Evolutionary conservation across 2,888 invertebrate genomes (phyloP), one percentile per base, ranked within the genome.

Genomic region (Arrhopalites spinosus): DNA sequence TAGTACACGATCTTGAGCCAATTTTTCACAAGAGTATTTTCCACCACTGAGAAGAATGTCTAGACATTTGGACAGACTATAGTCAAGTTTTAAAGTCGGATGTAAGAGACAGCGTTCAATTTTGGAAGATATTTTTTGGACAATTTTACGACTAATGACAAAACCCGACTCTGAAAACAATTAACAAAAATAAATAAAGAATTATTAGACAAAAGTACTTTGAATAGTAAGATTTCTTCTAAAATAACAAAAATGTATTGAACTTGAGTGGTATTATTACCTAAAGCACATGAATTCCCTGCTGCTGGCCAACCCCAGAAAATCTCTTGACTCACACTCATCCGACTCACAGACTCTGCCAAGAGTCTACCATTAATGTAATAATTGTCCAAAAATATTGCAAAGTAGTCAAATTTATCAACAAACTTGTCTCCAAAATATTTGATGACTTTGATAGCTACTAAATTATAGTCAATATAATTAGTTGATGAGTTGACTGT

Each of bases 401-500:
- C 92, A 87, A 96, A 97, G 87, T 93, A 98, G 86, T 98, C 96
- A 86, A 92, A 98, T 83, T 93, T 93, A 83, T 96, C 92, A 47
- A 93, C 87, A 86, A 92, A 95, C 85, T 94, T 94, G 83, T 96
- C 95, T 0, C 91, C 91, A 15, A 97, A 90, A 85, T 96, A 96
- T 85, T 95, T 95, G 63, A 97, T 88, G 25, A 93, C 91, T 84
- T 95, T 75, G 1, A 75, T 47, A 11, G 73, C 75, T 30, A 75
- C 67, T 29, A 56, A 29, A 50, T 69, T 53, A 17, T 53, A 29
- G 25, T 69, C n/a, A 30, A 1, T 27, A 20, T 17, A 29, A n/a
- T 27, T 13, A 25, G 25, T 25, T 27, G 5, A 27, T 7, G 29
- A 15, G n/a, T 13, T 53, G 3, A n/a, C 3, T 3, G n/a, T 53